Percentiles rank a stretch among this genome's conserved stretches.
These are phyloP conservation scores for Mercenaria mercenaria DNA, from an alignment of 1,140 invertebrate species.

Conservation along the genomic window DNA sequence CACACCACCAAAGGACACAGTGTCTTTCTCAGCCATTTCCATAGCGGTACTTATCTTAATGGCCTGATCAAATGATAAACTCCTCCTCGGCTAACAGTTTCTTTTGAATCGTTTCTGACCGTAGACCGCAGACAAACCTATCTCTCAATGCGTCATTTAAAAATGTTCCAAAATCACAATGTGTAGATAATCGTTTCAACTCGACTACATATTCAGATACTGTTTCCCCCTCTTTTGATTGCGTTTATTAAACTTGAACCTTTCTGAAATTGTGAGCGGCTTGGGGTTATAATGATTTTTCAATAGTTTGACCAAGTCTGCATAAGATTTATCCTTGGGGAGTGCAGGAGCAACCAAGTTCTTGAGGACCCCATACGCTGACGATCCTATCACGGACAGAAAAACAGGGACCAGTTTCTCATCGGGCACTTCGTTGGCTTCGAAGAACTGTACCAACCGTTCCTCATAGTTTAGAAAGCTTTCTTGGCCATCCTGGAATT, in stretches of 20 bases:
- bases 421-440: neutral
- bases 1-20: neutral
- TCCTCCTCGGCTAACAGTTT: conserved; percentile 11
- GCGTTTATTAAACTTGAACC: conserved; percentile 36
- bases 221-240: conserved; percentile 33
- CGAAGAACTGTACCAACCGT: conserved; percentile 23
- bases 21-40: conserved; percentile 49
- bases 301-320: neutral
- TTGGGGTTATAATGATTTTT: conserved; percentile 19
- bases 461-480: conserved; percentile 22
- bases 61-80: conserved; percentile 43
- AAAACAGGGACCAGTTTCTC: conserved; percentile 29
- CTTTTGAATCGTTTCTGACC: conserved; percentile 16
- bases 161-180: conserved; percentile 23
- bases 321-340: conserved; percentile 25
- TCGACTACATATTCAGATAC: conserved; percentile 19
- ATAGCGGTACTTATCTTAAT: conserved; percentile 31
- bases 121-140: conserved; percentile 4
- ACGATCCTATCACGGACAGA: conserved; percentile 28
- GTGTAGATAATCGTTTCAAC: conserved; percentile 7
- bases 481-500: neutral
- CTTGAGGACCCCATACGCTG: neutral
- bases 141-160: neutral
- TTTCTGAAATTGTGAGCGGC: conserved; percentile 1
- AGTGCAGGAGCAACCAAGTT: conserved; percentile 30